Conservation (phyloP, 2,888 invertebrate species). For the Euproctis similis region DNA sequence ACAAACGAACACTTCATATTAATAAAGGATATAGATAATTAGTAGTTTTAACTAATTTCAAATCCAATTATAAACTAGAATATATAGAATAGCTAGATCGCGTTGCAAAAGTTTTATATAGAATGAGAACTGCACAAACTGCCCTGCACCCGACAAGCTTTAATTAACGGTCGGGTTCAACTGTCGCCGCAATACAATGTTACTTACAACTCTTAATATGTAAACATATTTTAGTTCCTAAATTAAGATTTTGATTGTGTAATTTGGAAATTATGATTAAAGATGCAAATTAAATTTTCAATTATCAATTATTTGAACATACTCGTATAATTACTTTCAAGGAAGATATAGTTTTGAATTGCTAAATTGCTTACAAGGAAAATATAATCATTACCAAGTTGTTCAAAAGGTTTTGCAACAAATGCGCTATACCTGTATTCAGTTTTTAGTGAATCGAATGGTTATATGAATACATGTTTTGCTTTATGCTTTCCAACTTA, state of each 20-base stretch:
- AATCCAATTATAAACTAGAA: constrained; percentile 7
- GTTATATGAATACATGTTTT: too few species aligned
- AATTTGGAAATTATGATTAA: background rate
- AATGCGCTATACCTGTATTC: too few species aligned
- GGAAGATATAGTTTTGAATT: background rate
- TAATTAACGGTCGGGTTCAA: constrained; percentile 33
- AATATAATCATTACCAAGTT: too few species aligned
- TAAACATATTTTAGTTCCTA: constrained; percentile 3
- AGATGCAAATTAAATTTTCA: constrained; percentile 1
- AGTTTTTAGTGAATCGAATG: too few species aligned
- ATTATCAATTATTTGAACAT: too few species aligned
- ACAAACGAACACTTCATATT: too few species aligned
- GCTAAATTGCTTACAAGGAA: too few species aligned
- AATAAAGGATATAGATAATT: too few species aligned
- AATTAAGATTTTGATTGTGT: constrained; percentile 1
- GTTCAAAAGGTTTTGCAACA: too few species aligned
- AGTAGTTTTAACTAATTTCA: constrained; percentile 3
- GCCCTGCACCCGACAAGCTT: constrained; percentile 33
- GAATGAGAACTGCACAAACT: constrained; percentile 36
- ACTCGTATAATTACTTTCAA: background rate
- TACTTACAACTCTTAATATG: constrained; percentile 2
- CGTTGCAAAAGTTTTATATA: constrained; percentile 35
- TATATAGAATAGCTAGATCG: too few species aligned
- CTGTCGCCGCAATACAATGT: constrained; percentile 4
- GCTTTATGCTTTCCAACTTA: too few species aligned